These are phyloP conservation scores for Protonibea diacanthus DNA, from an alignment of 2,797 vertebrate genomes.

Conservation along the genomic window DNA sequence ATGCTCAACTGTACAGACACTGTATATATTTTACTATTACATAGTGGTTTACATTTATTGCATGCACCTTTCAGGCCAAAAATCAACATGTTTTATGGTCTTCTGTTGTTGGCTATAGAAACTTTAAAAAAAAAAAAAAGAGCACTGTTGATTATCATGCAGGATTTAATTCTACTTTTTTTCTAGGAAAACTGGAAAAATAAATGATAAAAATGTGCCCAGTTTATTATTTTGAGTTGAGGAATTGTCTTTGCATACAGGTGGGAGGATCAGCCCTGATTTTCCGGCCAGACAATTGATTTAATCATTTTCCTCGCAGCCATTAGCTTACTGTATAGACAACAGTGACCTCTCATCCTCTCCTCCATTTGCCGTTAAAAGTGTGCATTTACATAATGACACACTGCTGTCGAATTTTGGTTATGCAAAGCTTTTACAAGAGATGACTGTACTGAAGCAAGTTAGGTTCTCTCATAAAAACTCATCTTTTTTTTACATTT, in stretches of 20 bases:
- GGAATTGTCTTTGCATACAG: conserved; percentile 28
- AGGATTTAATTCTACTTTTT: conserved; percentile 64
- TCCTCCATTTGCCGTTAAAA: conserved; percentile 55
- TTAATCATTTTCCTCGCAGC: conserved; percentile 37
- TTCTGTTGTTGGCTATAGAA: conserved; percentile 88
- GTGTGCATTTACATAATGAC: conserved; percentile 58
- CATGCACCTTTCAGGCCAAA: conserved; percentile 94
- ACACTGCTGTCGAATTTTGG: conserved; percentile 42
- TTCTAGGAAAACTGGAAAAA: conserved; percentile 67
- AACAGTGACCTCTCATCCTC: conserved; percentile 48
- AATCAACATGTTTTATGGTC: conserved; percentile 88
- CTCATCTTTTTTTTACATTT: background rate
- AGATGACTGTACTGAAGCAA: conserved; percentile 21
- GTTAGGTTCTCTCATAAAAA: conserved; percentile 12
- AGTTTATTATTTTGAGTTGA: conserved; percentile 46
- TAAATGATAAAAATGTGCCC: conserved; percentile 52
- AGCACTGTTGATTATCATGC: conserved; percentile 66
- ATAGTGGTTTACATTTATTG: conserved; percentile 95
- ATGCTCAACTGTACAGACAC: conserved; percentile 89
- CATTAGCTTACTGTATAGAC: conserved; percentile 47
- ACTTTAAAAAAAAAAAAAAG: conserved; percentile 55
- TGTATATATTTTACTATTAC: conserved; percentile 96
- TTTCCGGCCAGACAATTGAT: conserved; percentile 18
- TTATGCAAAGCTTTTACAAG: conserved; percentile 52
- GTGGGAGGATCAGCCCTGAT: conserved; percentile 35